Base-by-base conservation (phyloP, 2,888 invertebrate species). In the Macaria notata region DNA sequence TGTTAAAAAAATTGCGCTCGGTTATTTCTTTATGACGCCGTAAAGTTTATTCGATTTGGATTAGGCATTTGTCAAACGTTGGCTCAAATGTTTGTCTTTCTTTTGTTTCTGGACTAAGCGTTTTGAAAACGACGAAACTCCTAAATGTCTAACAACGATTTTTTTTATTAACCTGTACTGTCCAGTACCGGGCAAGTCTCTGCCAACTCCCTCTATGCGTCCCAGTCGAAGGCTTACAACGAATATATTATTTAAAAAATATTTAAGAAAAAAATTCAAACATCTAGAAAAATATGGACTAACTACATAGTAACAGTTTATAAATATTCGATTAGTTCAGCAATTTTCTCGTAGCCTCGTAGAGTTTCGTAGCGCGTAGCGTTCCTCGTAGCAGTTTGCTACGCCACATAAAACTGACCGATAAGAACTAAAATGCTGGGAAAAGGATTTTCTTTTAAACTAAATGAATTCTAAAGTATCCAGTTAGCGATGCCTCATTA, bases 41-140 rank as follows among this genome's bases (percentile, higher is more conserved):
- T 60, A 60, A 60, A 60, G 46, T 49, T 50, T 53, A 49, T 49
- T 49, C 52, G 56, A 60, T 60, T 60, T 56, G 56, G 60, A 56
- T 60, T 60, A 54, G 58, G 42, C 43, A 41, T 59, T 59, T 55
- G 59, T 55, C 59, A 59, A 60, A 56, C 43, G 52, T 47, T 56
- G 44, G 60, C 3, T 46, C 43, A 49, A 60, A 56, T 59, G 33
- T 4, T 36, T 36, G 33, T 36, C 33, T 36, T 36, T 36, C 33
- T 36, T 36, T 36, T 36, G 5, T 36, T 4, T 36, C 19, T 36
- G 33, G 33, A 6, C 33, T 36, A 6, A 6, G 19, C 19, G 2
- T 19, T 19, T 19, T 19, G 19, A 19, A 19, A 19, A 19, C 19
- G 19, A 19, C 19, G 1, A 2, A 19, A 19, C 19, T 19, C 19